A percentile compares a stretch with the other conserved stretches of the same genome.
Evolutionary conservation across 2,888 invertebrate genomes (phyloP).

Genomic region (Heteromurus nitidus): DNA sequence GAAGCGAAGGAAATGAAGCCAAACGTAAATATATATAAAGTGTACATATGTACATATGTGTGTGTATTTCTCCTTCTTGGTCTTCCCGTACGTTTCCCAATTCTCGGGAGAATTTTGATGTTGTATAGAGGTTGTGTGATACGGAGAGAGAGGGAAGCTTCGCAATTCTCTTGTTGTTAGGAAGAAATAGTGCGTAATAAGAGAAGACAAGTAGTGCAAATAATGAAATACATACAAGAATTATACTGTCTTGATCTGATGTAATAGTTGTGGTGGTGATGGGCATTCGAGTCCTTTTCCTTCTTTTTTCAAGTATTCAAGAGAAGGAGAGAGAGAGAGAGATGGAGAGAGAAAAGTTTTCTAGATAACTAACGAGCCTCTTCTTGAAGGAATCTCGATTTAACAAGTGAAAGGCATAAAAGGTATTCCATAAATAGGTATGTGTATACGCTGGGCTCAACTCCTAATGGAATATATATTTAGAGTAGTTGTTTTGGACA

Average conservation of each 20-base stretch:
- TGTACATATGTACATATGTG: background rate
- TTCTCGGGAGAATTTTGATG: background rate
- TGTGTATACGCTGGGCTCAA: no score
- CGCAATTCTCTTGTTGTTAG: background rate
- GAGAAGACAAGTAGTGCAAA: background rate
- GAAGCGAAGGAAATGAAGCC: background rate
- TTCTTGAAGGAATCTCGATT: slow-evolving; percentile 3
- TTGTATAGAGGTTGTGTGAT: no score
- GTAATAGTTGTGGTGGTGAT: background rate
- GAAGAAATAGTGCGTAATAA: background rate
- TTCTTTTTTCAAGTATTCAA: slow-evolving; percentile 1
- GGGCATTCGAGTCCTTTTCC: background rate
- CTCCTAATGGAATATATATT: no score
- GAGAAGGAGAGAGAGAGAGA: no score
- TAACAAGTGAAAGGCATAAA: background rate
- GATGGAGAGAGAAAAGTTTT: background rate
- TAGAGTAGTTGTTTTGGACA: no score
- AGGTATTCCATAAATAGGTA: no score
- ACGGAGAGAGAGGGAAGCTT: no score
- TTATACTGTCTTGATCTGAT: slow-evolving; percentile 14
- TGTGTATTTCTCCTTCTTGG: background rate
- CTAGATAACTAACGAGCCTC: slow-evolving; percentile 28
- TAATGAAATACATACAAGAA: background rate
- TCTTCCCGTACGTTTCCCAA: background rate
- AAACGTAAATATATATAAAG: background rate